A percentile compares a stretch with the other conserved stretches of the same genome.
These are phyloP conservation scores for Athripsodes cinereus DNA, from an alignment of 2,888 invertebrate genomes.

Conservation along the genomic window DNA sequence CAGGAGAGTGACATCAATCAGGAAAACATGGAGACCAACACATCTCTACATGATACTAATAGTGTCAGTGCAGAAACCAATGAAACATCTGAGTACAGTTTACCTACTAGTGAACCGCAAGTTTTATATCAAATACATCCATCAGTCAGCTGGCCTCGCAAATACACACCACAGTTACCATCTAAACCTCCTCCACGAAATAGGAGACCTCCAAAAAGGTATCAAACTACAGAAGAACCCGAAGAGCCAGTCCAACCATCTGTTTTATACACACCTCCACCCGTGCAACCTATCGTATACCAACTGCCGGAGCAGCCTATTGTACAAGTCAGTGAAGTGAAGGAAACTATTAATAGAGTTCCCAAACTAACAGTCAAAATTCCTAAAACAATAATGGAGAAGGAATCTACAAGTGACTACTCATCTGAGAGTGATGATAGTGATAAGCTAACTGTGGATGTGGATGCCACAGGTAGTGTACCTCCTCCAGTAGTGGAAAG, in stretches of 20 bases:
- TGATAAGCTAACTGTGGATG: slow-evolving; percentile 54
- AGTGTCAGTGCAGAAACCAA: no score
- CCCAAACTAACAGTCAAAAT: slow-evolving; percentile 65
- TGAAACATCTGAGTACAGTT: neutral
- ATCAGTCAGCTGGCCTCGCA: neutral
- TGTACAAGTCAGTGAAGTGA: slow-evolving; percentile 38
- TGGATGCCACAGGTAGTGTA: slow-evolving; percentile 39
- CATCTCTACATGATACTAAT: no score
- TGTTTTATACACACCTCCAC: neutral
- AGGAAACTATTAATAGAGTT: slow-evolving; percentile 47
- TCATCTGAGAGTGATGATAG: slow-evolving; percentile 55
- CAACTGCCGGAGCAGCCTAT: neutral
- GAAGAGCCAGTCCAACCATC: neutral
- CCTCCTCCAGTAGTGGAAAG: neutral
- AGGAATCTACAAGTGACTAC: slow-evolving; percentile 48
- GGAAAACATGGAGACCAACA: no score
- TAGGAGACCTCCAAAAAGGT: slow-evolving; percentile 44
- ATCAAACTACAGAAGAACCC: slow-evolving; percentile 32
- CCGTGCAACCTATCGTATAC: neutral
- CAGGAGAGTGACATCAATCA: no score
- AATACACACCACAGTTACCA: neutral
- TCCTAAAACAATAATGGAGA: slow-evolving; percentile 53
- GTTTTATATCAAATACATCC: neutral
- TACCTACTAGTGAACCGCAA: neutral
- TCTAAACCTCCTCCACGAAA: slow-evolving; percentile 40